Evolutionary conservation across 2,797 vertebrate species (phyloP), one percentile per base, ranked within the genome.

Genomic region (Cyclura pinguis): DNA sequence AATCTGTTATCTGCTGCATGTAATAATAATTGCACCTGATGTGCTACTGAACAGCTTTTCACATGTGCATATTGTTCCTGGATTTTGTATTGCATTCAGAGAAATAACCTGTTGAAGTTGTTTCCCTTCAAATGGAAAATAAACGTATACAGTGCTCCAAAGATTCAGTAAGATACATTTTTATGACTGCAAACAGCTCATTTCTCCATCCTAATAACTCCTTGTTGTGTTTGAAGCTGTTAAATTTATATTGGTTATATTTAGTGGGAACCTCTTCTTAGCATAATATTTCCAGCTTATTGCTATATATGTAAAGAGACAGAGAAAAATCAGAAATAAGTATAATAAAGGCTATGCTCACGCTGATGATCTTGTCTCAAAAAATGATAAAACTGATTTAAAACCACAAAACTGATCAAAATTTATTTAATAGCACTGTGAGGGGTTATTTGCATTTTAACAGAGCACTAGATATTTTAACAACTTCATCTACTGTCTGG

Each of bases 71-170:
- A 42, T 72, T 80, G 55, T 42, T 59, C 27, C 35, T 57, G 12
- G 38, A 6, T 47, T 78, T 32, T 62, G 1, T 4, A 84, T 82
- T 80, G 90, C 88, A 88, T 16, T 1, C 88, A 92, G 90, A 92
- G 12, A 6, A 0, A 42, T 14, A 55, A 92, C n/a, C 91, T 67
- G 91, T 18, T 1, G 38, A 29, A 90, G 4, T 4, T 55, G 88
- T 91, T 84, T 74, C 35, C 88, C n/a, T 90, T 73, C 89, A 64
- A 90, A 83, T 94, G 64, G 92, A 73, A 94, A 85, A 92, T 67
- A 80, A 81, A 76, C 74, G 1, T 57, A 52, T 81, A 20, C 50
- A 47, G 84, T 93, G 59, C 88, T 73, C 16, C 32, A 92, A 86
- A 92, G 55, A 85, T 91, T 86, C 29, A 91, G 14, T 84, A 42